Evolutionary conservation across 2,113 vertebrate genomes (phyloP), one percentile per base, ranked within the genome.

Genomic region (Cyanoliseus patagonus): DNA sequence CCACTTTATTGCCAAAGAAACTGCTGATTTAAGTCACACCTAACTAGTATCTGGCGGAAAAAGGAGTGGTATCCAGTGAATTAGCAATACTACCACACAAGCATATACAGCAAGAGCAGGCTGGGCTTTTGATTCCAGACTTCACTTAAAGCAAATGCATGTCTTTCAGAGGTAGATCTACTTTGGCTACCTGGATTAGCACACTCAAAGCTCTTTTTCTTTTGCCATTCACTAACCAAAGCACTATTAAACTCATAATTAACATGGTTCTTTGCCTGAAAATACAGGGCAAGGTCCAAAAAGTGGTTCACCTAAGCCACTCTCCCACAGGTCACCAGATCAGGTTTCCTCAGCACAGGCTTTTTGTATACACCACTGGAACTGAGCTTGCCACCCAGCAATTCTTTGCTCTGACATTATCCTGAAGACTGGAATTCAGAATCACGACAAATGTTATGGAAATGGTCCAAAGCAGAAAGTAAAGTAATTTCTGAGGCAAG

Each of bases 381-480:
- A 74, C 3, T 2, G 3, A 92, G 47, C 63, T 83, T 17, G 3
- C 35, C 57, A 81, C 51, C 16, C 59, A 46, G 30, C 0, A 0
- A n/a, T 47, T 86, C 47, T 67, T 68, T 57, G 55, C 68, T 80
- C 46, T 49, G 35, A 57, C 49, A 20, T 44, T 77, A 81, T 68
- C 61, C 69, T 47, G 39, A 74, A 88, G 4, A 1, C 25, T 70
- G 76, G 82, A 86, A 83, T 47, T 69, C 79, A 92, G 85, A 88
- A 88, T 68, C 79, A 78, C 68, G 90, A 23, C 12, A 75, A 83
- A 83, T 62, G 37, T 44, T 83, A 95, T 81, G 90, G 93, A 93
- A 96, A 85, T 78, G 20, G 14, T 92, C 92, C 90, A 96, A 86
- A 72, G 80, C 77, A 88, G 67, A 93, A 96, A 96, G 42, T 78